Percentiles rank a stretch among this genome's conserved stretches.
These are phyloP conservation scores for Eumacrocentrus americanus DNA, from an alignment of 2,888 invertebrate genomes.

Conservation along the genomic window DNA sequence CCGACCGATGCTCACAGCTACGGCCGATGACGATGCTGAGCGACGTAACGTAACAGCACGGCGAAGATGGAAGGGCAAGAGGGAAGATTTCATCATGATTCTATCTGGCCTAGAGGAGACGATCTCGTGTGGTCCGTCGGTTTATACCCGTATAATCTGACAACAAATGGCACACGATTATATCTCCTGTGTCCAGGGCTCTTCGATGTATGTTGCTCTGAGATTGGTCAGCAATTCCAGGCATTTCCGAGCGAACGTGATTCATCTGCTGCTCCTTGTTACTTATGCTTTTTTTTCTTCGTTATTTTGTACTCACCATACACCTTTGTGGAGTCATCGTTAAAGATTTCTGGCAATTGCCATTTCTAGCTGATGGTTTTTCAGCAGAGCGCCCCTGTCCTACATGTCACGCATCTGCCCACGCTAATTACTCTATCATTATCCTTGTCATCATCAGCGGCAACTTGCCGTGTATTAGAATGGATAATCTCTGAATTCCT, in stretches of 20 bases:
- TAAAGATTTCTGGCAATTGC: conserved; percentile 14
- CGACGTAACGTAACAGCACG: neutral
- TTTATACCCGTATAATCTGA: neutral
- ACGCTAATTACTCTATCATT: conserved; percentile 51
- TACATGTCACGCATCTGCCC: conserved; percentile 48
- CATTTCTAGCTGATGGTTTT: conserved; percentile 2
- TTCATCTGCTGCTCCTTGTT: conserved; percentile 19
- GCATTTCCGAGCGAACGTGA: conserved; percentile 29
- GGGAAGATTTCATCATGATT: too few species aligned
- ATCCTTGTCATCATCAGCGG: conserved; percentile 25
- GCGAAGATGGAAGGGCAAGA: neutral
- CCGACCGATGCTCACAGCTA: conserved; percentile 2
- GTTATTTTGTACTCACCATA: too few species aligned
- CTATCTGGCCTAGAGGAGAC: neutral
- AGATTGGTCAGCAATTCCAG: conserved; percentile 25
- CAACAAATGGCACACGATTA: neutral
- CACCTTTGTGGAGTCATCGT: conserved; percentile 5
- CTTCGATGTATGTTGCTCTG: conserved; percentile 35
- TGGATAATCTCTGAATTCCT: conserved; percentile 2
- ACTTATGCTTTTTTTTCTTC: conserved; percentile 4
- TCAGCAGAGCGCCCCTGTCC: conserved; percentile 37
- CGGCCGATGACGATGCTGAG: neutral
- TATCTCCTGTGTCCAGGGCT: conserved; percentile 18
- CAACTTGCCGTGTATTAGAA: neutral
- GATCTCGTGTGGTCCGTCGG: neutral